Conservation (phyloP, 2,797 vertebrate genomes). For the Geotrypetes seraphini region DNA sequence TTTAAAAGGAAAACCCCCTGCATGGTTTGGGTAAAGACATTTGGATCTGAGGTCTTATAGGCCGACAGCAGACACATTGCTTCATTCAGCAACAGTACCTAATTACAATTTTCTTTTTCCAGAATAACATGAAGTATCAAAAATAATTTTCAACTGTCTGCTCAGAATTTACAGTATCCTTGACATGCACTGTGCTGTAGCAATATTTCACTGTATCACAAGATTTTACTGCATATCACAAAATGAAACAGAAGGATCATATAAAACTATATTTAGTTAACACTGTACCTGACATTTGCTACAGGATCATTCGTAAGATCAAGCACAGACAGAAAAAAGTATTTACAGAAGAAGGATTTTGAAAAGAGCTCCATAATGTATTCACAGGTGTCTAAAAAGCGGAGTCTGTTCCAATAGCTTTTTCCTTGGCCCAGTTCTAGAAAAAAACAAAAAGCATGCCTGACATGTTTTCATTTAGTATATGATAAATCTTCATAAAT, state of each 20-base stretch:
- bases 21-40: too few relatives aligned
- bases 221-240: constrained; percentile 15
- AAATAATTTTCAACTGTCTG: too few relatives aligned
- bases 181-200: too few relatives aligned
- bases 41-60: too few relatives aligned
- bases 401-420: constrained; percentile 89
- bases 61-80: too few relatives aligned
- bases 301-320: constrained; percentile 87
- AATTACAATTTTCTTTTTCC: too few relatives aligned
- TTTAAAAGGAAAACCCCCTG: too few relatives aligned
- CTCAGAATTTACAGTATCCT: neutral
- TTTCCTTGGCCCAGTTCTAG: constrained; percentile 84
- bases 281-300: constrained; percentile 82
- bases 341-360: constrained; percentile 89
- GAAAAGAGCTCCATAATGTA: constrained; percentile 87
- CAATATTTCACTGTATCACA: too few relatives aligned
- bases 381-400: constrained; percentile 90
- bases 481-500: too few relatives aligned
- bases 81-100: too few relatives aligned
- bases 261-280: neutral
- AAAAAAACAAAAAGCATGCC: constrained; percentile 18
- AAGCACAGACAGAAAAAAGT: constrained; percentile 79
- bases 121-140: too few relatives aligned
- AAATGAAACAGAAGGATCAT: neutral
- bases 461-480: neutral